These are phyloP conservation scores for Mormoops blainvillei DNA, from an alignment of 2,113 vertebrate genomes.

Conservation along the genomic window DNA sequence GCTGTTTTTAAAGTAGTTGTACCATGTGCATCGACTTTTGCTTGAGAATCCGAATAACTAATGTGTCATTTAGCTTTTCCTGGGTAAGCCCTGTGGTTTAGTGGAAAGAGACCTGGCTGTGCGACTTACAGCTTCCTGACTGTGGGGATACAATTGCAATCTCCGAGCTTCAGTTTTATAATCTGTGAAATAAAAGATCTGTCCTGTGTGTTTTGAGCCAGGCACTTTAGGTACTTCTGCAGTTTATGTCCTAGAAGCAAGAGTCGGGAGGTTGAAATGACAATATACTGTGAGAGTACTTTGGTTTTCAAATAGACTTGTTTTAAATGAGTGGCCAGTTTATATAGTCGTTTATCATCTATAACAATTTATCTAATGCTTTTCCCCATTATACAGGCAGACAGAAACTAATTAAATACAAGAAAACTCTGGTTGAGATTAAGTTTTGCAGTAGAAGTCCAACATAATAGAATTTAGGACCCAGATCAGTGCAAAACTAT, in stretches of 20 bases:
- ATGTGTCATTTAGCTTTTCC: neutral
- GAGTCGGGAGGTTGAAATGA: neutral
- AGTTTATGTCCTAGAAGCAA: neutral
- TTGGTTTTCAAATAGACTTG: neutral
- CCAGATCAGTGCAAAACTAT: neutral
- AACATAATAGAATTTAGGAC: neutral
- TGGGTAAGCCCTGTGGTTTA: neutral
- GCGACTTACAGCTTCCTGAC: neutral
- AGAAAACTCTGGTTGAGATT: neutral
- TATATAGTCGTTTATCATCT: neutral
- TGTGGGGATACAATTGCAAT: neutral
- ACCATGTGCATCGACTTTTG: neutral
- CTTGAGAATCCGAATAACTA: neutral
- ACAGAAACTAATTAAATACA: neutral
- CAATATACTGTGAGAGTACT: neutral
- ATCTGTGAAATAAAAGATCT: neutral
- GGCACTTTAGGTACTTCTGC: neutral
- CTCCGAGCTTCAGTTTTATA: neutral
- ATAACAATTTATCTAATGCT: neutral
- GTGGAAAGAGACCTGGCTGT: neutral
- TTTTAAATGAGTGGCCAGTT: neutral
- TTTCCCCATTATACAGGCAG: neutral
- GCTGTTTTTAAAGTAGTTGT: neutral
- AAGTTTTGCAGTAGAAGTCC: neutral
- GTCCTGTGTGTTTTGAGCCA: neutral